Base-by-base conservation (phyloP, 2,113 vertebrate genomes). In the Mastomys natalensis region DNA sequence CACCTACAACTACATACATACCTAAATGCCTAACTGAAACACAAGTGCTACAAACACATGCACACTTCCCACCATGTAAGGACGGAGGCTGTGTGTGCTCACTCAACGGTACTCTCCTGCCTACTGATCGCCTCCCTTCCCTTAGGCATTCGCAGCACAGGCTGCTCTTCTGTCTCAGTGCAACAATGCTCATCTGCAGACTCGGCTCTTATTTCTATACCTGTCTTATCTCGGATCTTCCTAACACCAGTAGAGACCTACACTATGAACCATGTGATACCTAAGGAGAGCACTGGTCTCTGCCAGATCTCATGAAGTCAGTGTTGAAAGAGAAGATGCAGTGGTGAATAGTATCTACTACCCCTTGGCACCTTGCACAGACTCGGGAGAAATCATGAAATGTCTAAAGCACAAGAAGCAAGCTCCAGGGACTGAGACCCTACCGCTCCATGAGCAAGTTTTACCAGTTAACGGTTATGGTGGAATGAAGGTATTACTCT, bases 201-300 rank as follows among this genome's bases (percentile, higher is more conserved):
- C 24, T 60, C 31, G 40, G 53, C 31, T 84, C 29, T 40, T 10
- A 43, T 21, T 87, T 90, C 89, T 68, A 62, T 2, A 24, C 19
- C 15, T 74, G 51, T 9, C 68, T 88, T 60, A 62, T 45, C 48
- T 78, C 43, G 60, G 37, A n/a, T 8, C 11, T 73, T 55, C 81
- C 86, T 72, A 53, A 34, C 37, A 58, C 7, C n/a, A 15, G 15
- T 40, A 40, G 48, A 66, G 55, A 86, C 37, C 34, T 40, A 24
- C 15, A 45, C 4, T 45, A 48, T 16, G 16, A 4, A 26, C 31
- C 6, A 0, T 3, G 11, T 22, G 7, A 4, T 8, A 1, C 29
- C 13, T 45, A 68, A 15, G 9, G 31, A 58, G 19, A 3, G 5
- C 2, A 21, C 43, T 37, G 7, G 11, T 80, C 17, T 55, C 82